These are phyloP conservation scores for Helleia helle DNA, from an alignment of 2,888 invertebrate species.

Conservation along the genomic window DNA sequence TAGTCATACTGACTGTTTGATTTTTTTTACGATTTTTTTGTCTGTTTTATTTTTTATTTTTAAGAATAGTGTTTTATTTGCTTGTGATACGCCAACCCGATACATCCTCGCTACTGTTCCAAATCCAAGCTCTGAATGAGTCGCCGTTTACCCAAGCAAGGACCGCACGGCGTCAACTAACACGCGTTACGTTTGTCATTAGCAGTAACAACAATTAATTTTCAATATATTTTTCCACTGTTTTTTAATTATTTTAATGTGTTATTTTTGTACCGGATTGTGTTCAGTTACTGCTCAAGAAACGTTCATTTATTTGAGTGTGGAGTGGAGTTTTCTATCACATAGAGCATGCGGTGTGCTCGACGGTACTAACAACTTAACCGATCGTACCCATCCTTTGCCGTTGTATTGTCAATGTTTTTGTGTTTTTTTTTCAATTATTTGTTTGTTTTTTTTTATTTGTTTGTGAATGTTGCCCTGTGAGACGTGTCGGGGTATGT, in stretches of 20 bases:
- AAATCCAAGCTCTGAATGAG: conserved; percentile 42
- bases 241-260: conserved; percentile 38
- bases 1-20: conserved; percentile 75
- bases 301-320: conserved; percentile 59
- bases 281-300: conserved; percentile 60
- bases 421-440: conserved; percentile 40
- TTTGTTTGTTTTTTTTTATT: conserved; percentile 35
- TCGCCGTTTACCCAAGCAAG: conserved; percentile 30
- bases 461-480: conserved; percentile 59
- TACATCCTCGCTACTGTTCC: conserved; percentile 61
- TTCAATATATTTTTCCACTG: conserved; percentile 21
- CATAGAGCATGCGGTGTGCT: conserved; percentile 60
- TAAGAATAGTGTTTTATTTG: conserved; percentile 61
- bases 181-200: too few relatives aligned
- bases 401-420: conserved; percentile 54
- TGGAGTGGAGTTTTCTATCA: conserved; percentile 66
- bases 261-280: conserved; percentile 43
- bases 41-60: conserved; percentile 37
- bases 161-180: conserved; percentile 50
- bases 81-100: conserved; percentile 69
- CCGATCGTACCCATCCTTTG: conserved; percentile 58
- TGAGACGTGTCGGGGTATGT: conserved; percentile 50
- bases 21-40: conserved; percentile 45
- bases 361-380: conserved; percentile 46
- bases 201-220: conserved; percentile 52